These are phyloP conservation scores for Caenorhabditis becei DNA, from an alignment of 2,888 invertebrate genomes.

Conservation along the genomic window DNA sequence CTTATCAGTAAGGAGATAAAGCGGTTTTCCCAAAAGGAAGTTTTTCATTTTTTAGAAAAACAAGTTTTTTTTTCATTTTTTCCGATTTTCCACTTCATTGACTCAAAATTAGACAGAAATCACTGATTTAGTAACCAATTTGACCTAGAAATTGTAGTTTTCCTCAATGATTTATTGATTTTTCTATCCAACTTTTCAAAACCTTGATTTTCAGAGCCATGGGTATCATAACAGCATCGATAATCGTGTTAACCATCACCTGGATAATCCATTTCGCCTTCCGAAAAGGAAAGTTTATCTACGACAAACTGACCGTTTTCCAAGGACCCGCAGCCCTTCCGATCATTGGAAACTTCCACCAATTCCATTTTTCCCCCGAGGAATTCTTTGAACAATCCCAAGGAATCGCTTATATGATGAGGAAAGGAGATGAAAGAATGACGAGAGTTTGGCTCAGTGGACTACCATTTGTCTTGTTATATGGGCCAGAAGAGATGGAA, in stretches of 20 bases:
- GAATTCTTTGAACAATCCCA: slow-evolving; percentile 81
- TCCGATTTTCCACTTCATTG: slow-evolving; percentile 1
- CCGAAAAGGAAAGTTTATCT: slow-evolving; percentile 64
- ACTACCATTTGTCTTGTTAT: slow-evolving; percentile 80
- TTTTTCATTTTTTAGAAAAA: slow-evolving; percentile 5
- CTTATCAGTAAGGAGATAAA: neutral
- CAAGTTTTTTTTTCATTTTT: slow-evolving; percentile 25
- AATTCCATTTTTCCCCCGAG: slow-evolving; percentile 78
- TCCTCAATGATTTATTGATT: neutral
- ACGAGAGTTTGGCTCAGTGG: slow-evolving; percentile 78
- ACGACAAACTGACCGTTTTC: slow-evolving; percentile 68
- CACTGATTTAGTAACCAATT: slow-evolving; percentile 9
- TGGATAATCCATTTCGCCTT: slow-evolving; percentile 61
- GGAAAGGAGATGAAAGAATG: slow-evolving; percentile 72
- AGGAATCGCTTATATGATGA: slow-evolving; percentile 79
- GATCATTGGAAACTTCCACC: slow-evolving; percentile 78
- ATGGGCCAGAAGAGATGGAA: slow-evolving; percentile 80
- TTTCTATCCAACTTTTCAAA: neutral
- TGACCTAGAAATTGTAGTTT: neutral
- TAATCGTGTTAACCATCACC: slow-evolving; percentile 60
- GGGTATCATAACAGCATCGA: slow-evolving; percentile 64
- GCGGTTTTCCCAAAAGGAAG: neutral
- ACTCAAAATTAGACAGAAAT: slow-evolving; percentile 18
- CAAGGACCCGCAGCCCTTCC: slow-evolving; percentile 79
- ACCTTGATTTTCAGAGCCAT: slow-evolving; percentile 25